phyloP scores from a whole-genome alignment of 2,113 vertebrate genomes.

The Acanthisitta chloris region DNA sequence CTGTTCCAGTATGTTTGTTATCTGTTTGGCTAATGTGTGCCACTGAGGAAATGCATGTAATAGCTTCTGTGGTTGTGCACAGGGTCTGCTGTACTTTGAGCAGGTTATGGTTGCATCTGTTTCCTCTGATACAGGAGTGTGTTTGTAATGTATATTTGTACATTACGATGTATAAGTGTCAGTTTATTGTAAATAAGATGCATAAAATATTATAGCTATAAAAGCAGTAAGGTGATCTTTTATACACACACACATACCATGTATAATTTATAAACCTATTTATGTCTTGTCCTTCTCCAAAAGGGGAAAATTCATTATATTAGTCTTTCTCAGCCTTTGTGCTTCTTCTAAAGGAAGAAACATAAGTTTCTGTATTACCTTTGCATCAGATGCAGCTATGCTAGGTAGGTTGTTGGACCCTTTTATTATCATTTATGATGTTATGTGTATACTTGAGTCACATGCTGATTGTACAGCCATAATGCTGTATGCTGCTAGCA shows the following conservation, averaged over 20 bases:
- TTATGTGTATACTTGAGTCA: neutral
- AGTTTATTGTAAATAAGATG: neutral
- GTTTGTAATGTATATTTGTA: neutral
- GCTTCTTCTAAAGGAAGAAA: neutral
- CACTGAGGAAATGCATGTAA: neutral
- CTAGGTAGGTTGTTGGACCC: neutral
- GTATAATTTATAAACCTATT: neutral
- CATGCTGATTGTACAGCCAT: rapidly evolving
- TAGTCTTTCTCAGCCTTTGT: neutral
- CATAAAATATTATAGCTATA: neutral
- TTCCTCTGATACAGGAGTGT: neutral
- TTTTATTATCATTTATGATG: neutral
- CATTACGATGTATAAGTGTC: no score
- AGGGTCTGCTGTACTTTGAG: neutral
- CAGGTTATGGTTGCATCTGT: neutral
- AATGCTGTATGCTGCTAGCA: neutral
- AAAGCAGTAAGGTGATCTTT: neutral
- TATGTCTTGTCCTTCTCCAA: neutral
- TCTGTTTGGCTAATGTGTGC: neutral
- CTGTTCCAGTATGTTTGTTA: neutral
- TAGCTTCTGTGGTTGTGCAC: neutral
- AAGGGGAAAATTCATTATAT: neutral
- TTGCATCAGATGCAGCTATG: neutral
- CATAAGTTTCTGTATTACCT: neutral
- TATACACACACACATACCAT: rapidly evolving